Evolutionary conservation across 2,888 invertebrate genomes (phyloP).

Genomic region (Andrena flavipes): DNA sequence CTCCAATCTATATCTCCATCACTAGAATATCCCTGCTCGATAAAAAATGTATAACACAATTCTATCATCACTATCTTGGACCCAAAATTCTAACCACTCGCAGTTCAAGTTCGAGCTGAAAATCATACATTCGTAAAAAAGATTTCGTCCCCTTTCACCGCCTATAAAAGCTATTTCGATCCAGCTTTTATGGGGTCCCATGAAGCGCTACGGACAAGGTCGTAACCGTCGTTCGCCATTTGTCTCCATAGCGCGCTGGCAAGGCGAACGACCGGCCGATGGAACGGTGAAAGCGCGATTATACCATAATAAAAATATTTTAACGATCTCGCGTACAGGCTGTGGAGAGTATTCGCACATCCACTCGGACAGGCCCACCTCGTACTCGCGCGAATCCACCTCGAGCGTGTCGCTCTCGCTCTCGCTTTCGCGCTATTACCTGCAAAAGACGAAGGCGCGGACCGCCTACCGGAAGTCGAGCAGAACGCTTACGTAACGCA

Average conservation of each 20-base stretch:
- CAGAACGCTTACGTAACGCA: conserved; percentile 66
- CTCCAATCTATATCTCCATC: neutral
- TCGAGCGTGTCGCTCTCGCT: conserved; percentile 77
- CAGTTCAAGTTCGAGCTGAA: too few relatives aligned
- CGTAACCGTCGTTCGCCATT: conserved; percentile 26
- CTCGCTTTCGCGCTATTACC: conserved; percentile 80
- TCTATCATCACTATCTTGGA: neutral
- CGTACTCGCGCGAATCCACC: conserved; percentile 67
- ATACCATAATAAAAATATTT: conserved; percentile 80
- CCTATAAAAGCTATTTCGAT: neutral
- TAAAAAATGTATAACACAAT: too few relatives aligned
- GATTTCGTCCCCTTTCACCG: neutral
- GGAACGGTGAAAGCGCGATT: conserved; percentile 81
- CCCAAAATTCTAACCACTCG: neutral
- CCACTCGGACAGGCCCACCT: conserved; percentile 39
- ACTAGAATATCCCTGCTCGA: neutral
- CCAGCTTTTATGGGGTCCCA: neutral
- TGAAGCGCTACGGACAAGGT: conserved; percentile 46
- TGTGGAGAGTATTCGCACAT: conserved; percentile 58
- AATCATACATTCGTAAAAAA: neutral
- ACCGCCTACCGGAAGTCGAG: conserved; percentile 75
- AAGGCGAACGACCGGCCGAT: conserved; percentile 74
- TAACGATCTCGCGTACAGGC: conserved; percentile 70
- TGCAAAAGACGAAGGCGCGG: conserved; percentile 66
- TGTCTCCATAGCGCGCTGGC: conserved; percentile 38